A percentile compares a stretch with the other conserved stretches of the same genome.
phyloP scores from a whole-genome alignment of 1,140 invertebrate genomes.

The Bombus breviceps region DNA sequence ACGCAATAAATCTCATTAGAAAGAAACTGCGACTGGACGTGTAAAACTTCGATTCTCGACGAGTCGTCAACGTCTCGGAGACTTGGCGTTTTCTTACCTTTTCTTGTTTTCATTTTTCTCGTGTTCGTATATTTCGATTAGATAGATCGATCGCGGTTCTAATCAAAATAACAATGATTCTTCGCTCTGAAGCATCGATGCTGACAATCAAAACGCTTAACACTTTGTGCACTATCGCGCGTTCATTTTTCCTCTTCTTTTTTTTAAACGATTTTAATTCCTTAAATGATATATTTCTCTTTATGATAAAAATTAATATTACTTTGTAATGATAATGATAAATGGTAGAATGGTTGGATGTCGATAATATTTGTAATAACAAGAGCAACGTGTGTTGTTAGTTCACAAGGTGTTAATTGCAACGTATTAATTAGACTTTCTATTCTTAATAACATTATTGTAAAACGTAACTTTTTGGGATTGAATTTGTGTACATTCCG shows the following conservation, averaged over 20 bases:
- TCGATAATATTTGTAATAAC: not conserved
- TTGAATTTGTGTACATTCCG: not conserved
- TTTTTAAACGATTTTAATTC: not conserved
- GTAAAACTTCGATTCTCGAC: not conserved
- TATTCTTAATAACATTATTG: slow-evolving; percentile 1
- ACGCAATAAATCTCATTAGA: slow-evolving; percentile 42
- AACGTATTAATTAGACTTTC: slow-evolving; percentile 24
- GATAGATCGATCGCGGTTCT: not conserved
- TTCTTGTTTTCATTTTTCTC: not conserved
- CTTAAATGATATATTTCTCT: not conserved
- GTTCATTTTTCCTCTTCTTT: not conserved
- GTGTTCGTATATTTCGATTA: not conserved
- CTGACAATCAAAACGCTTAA: not conserved
- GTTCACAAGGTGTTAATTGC: slow-evolving; percentile 20
- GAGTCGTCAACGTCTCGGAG: not conserved
- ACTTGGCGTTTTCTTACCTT: not conserved
- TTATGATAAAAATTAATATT: not conserved
- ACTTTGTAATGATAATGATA: not conserved
- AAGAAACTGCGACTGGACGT: slow-evolving; percentile 41
- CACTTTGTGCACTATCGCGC: not conserved
- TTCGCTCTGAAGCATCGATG: not conserved
- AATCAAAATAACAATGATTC: slow-evolving; percentile 7
- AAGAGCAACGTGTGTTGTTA: not conserved
- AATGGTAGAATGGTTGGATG: not conserved
- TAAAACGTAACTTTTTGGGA: slow-evolving; percentile 14